Evolutionary conservation across 2,888 invertebrate species (phyloP).

Genomic region (Noctua fimbriata): DNA sequence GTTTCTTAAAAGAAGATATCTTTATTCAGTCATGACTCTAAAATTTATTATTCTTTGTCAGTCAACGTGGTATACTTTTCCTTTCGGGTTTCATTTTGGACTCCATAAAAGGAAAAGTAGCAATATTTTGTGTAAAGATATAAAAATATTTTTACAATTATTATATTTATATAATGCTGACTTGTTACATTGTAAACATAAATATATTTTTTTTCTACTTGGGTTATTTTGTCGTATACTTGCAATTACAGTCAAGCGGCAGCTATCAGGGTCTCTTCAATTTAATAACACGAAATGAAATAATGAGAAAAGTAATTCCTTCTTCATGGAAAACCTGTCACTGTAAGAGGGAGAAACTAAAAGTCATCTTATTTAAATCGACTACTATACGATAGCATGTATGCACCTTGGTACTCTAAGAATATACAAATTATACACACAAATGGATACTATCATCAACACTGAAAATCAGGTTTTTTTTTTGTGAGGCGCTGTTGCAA

Average conservation of each 20-base stretch:
- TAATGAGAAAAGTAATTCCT: not conserved
- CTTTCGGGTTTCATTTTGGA: not conserved
- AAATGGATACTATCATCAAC: too few species aligned
- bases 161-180: too few species aligned
- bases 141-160: too few species aligned
- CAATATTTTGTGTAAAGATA: not conserved
- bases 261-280: not conserved
- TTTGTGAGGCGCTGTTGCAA: too few species aligned
- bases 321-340: not conserved
- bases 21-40: not conserved
- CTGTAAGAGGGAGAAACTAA: not conserved
- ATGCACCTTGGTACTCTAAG: not conserved
- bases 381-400: not conserved
- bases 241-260: not conserved
- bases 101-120: not conserved
- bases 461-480: too few species aligned
- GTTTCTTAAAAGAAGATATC: constrained; percentile 20
- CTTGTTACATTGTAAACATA: not conserved
- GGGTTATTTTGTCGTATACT: not conserved
- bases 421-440: not conserved
- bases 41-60: constrained; percentile 6
- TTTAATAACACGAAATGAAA: not conserved
- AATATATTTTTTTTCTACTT: not conserved
- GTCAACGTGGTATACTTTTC: not conserved
- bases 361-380: not conserved